phyloP scores from a whole-genome alignment of 2,113 vertebrate species.

The Isichthys henryi region DNA sequence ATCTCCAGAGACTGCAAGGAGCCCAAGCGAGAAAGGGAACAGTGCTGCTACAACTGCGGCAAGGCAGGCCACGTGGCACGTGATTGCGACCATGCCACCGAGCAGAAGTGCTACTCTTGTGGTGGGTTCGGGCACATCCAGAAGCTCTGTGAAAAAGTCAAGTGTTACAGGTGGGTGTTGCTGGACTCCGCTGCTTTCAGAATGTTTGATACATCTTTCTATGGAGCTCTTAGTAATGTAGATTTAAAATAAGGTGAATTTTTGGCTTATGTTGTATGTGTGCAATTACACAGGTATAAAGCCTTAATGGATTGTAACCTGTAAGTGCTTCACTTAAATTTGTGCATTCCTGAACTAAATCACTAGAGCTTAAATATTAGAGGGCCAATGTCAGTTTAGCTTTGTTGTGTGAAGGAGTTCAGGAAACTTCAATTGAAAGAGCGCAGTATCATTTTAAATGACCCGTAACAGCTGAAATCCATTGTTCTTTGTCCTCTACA shows the following conservation, averaged over 20 bases:
- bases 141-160: conserved; percentile 97
- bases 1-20: conserved; percentile 99
- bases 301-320: not conserved
- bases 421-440: not conserved
- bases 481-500: conserved; percentile 38
- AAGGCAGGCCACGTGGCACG: conserved; percentile 96
- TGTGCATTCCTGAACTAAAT: not conserved
- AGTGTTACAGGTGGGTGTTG: conserved; percentile 83
- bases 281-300: not conserved
- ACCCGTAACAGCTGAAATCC: not conserved
- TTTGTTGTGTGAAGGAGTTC: not conserved
- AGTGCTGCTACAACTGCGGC: conserved; percentile 96
- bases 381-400: not conserved
- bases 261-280: not conserved
- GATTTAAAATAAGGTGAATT: not conserved
- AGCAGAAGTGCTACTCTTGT: conserved; percentile 98
- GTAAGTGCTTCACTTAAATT: not conserved
- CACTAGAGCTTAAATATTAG: not conserved
- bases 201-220: not conserved
- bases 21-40: conserved; percentile 93
- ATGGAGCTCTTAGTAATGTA: not conserved
- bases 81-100: conserved; percentile 90
- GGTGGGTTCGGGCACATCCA: conserved; percentile 97
- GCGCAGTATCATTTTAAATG: not conserved
- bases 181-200: not conserved